phyloP scores from a whole-genome alignment of 2,113 vertebrate species.

The Chunga burmeisteri region DNA sequence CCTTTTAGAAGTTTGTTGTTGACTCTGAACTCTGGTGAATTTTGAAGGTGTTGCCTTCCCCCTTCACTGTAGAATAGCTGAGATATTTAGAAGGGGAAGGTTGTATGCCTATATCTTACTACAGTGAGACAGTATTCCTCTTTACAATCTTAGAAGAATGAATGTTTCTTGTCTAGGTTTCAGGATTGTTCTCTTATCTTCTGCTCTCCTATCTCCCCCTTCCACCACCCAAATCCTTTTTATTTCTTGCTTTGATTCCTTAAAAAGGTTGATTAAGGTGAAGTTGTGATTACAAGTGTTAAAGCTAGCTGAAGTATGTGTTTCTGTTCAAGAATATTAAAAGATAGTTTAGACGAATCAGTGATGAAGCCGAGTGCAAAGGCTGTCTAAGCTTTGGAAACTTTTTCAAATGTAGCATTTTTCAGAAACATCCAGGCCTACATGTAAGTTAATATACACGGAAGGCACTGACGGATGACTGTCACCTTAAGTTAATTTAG shows the following conservation, averaged over 20 bases:
- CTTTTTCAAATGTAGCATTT: neutral
- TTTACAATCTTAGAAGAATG: neutral
- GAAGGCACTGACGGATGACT: neutral
- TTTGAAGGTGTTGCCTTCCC: neutral
- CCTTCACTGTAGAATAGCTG: neutral
- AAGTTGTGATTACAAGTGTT: neutral
- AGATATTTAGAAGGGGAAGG: neutral
- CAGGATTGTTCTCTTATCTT: neutral
- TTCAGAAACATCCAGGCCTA: neutral
- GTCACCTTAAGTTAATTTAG: neutral
- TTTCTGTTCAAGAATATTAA: neutral
- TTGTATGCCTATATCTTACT: neutral
- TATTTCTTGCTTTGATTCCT: neutral
- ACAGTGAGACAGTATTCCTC: neutral
- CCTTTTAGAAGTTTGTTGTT: neutral
- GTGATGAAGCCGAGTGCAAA: neutral
- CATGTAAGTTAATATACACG: neutral
- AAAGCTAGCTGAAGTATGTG: neutral
- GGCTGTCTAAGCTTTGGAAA: neutral
- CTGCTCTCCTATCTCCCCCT: neutral
- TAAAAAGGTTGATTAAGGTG: neutral
- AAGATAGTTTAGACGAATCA: neutral
- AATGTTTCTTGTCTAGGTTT: neutral
- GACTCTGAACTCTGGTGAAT: neutral
- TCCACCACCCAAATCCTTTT: neutral